phyloP scores from a whole-genome alignment of 2,113 vertebrate species.

The Zonotrichia leucophrys region DNA sequence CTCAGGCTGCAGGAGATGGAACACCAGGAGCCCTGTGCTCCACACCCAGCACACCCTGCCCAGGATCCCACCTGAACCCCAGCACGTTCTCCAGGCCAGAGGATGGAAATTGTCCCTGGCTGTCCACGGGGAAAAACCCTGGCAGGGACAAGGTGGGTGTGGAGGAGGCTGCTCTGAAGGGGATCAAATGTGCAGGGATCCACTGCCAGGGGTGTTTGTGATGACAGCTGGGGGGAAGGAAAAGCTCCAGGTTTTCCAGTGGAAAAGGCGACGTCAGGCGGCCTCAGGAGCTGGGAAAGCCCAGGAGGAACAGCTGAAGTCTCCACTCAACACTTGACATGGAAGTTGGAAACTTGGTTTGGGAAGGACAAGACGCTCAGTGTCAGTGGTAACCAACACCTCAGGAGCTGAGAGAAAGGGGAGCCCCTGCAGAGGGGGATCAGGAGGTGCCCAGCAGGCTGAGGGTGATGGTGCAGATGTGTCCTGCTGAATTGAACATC shows the following conservation, averaged over 20 bases:
- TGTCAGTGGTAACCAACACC: not conserved
- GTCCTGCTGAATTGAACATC: not conserved
- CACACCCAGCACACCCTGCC: not conserved
- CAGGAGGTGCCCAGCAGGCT: fast-evolving
- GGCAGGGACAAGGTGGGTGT: not conserved
- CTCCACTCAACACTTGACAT: not conserved
- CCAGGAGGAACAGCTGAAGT: not conserved
- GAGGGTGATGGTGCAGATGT: fast-evolving
- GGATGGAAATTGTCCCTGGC: not conserved
- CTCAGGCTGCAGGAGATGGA: not conserved
- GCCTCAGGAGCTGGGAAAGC: not conserved
- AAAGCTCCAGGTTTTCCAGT: not conserved
- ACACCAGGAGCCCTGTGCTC: not conserved
- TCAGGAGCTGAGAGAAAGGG: fast-evolving
- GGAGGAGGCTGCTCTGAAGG: not conserved
- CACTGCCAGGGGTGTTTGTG: not conserved
- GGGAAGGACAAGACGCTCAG: not conserved
- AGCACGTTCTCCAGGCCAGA: not conserved
- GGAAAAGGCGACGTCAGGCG: not conserved
- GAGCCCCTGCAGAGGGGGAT: not conserved
- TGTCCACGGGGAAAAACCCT: not conserved
- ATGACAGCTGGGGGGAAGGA: not conserved
- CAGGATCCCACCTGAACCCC: fast-evolving
- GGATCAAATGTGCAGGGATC: not conserved
- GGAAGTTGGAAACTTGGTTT: not conserved